phyloP scores from a whole-genome alignment of 2,888 invertebrate genomes.

The Habrosyne pyritoides region DNA sequence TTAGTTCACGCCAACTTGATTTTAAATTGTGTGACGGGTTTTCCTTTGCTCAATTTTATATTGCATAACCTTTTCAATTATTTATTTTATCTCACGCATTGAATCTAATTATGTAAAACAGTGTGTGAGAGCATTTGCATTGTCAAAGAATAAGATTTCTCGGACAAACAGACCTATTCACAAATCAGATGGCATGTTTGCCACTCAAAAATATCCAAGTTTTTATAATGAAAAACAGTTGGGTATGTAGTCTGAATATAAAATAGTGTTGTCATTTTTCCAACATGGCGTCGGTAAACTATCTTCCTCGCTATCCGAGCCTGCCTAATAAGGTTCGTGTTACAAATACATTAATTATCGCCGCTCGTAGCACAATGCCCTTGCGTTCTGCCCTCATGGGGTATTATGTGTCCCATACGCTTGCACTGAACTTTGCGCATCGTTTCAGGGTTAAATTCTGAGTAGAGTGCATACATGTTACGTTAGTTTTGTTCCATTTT shows the following conservation, averaged over 20 bases:
- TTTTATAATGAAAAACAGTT: slow-evolving; percentile 28
- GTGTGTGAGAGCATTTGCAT: too few species aligned
- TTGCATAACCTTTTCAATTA: too few species aligned
- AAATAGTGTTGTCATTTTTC: slow-evolving; percentile 17
- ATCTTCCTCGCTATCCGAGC: slow-evolving; percentile 27
- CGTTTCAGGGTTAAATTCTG: slow-evolving; percentile 43
- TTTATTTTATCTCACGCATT: too few species aligned
- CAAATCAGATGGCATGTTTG: background rate
- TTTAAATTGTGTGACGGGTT: background rate
- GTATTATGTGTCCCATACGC: slow-evolving; percentile 3
- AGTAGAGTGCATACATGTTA: slow-evolving; percentile 32
- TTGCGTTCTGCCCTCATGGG: slow-evolving; percentile 3
- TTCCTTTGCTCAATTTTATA: background rate
- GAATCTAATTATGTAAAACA: too few species aligned
- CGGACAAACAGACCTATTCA: background rate
- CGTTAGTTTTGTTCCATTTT: too few species aligned
- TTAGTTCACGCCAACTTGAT: background rate
- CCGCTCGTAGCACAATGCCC: slow-evolving; percentile 40
- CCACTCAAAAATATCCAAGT: background rate
- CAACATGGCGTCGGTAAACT: slow-evolving; percentile 17
- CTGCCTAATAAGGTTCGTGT: slow-evolving; percentile 54
- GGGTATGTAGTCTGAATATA: slow-evolving; percentile 22
- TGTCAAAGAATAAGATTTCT: background rate
- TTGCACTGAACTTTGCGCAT: slow-evolving; percentile 28
- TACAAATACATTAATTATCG: slow-evolving; percentile 62